These are phyloP conservation scores for Drosophila ambigua DNA, from an alignment of 1,140 invertebrate genomes.

Conservation along the genomic window DNA sequence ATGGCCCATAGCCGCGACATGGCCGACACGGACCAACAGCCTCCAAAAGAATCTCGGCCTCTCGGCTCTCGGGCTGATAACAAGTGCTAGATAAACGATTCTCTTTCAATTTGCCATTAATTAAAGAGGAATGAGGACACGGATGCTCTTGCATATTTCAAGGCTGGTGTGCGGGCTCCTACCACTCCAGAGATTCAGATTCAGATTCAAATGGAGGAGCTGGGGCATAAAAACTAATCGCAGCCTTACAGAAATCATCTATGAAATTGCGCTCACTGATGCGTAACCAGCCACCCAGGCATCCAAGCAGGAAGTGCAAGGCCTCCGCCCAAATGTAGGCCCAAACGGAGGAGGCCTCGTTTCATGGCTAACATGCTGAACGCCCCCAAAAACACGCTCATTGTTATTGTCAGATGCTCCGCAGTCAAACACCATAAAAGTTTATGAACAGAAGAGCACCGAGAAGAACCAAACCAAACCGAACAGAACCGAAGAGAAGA, in stretches of 20 bases:
- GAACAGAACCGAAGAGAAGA: not conserved
- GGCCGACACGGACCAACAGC: conserved; percentile 4
- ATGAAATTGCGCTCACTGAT: conserved; percentile 63
- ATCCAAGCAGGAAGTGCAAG: conserved; percentile 63
- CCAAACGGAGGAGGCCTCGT: conserved; percentile 23
- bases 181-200: not conserved
- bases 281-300: conserved; percentile 57
- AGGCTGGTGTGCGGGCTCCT: no score
- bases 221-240: conserved; percentile 72
- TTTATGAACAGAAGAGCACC: conserved; percentile 52
- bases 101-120: conserved; percentile 61
- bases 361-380: conserved; percentile 56
- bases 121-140: conserved; percentile 8
- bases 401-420: conserved; percentile 54
- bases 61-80: conserved; percentile 34
- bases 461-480: not conserved
- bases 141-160: conserved; percentile 14
- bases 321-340: conserved; percentile 10
- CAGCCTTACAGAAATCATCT: conserved; percentile 65
- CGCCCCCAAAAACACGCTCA: conserved; percentile 30
- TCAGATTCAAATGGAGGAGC: conserved; percentile 40
- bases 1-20: conserved; percentile 45
- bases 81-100: conserved; percentile 59
- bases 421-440: conserved; percentile 70
- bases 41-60: conserved; percentile 28